A percentile compares a stretch with the other conserved stretches of the same genome.
Conservation (phyloP, 2,113 vertebrate species). For the Daubentonia madagascariensis region DNA sequence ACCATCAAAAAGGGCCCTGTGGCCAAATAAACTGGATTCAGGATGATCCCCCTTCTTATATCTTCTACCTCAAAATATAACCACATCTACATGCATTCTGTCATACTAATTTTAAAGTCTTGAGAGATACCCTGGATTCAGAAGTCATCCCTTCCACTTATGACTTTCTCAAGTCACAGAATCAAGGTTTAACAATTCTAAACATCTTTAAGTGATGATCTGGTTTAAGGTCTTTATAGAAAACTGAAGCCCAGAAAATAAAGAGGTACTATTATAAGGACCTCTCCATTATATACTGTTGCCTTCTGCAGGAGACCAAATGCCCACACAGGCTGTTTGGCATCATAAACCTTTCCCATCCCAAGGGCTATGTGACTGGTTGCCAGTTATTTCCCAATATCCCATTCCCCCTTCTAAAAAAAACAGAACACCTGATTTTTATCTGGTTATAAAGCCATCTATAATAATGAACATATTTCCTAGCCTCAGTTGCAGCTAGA, state of each 20-base stretch:
- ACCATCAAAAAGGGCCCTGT: not conserved
- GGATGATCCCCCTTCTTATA: not conserved
- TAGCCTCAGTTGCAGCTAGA: not conserved
- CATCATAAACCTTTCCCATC: not conserved
- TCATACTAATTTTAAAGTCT: conserved; percentile 30
- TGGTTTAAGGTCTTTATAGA: not conserved
- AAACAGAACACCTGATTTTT: not conserved
- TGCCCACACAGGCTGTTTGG: not conserved
- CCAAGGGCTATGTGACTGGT: not conserved
- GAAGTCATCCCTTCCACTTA: not conserved
- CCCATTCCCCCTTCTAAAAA: not conserved
- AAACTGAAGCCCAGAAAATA: conserved; percentile 34
- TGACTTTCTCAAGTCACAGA: not conserved
- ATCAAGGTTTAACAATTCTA: not conserved
- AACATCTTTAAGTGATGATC: not conserved
- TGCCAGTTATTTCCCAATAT: not conserved
- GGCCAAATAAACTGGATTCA: not conserved
- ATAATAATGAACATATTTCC: not conserved
- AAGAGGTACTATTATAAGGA: not conserved
- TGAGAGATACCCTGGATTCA: not conserved
- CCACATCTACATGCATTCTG: not conserved
- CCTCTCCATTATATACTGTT: not conserved
- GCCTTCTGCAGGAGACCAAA: not conserved
- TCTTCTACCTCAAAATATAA: not conserved
- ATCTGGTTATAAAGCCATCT: not conserved